phyloP scores from a whole-genome alignment of 1,140 invertebrate species.

The Drosophila watanabei region DNA sequence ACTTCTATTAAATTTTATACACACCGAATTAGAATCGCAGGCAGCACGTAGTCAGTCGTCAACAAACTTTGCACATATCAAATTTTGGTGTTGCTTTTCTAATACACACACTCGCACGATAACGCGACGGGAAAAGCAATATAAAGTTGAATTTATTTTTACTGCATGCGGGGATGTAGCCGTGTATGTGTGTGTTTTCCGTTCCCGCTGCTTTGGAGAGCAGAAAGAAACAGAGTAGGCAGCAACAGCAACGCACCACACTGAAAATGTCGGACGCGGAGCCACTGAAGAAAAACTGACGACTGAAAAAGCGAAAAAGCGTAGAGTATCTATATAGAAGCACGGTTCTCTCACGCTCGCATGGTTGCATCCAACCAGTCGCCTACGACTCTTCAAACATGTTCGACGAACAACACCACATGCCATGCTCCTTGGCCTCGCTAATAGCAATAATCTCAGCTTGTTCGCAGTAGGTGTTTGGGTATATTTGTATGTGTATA shows the following conservation, averaged over 20 bases:
- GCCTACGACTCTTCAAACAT: no score
- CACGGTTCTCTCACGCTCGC: no score
- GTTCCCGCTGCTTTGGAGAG: constrained; percentile 73
- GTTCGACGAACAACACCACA: no score
- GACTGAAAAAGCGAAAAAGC: constrained; percentile 48
- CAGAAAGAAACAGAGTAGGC: constrained; percentile 46
- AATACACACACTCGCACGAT: constrained; percentile 61
- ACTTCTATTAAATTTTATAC: constrained; percentile 66
- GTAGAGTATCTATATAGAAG: constrained; percentile 5
- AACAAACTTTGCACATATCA: constrained; percentile 66
- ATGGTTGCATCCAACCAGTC: no score
- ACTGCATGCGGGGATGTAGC: constrained; percentile 65
- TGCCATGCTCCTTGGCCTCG: no score
- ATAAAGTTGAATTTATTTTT: constrained; percentile 82
- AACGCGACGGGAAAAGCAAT: constrained; percentile 70
- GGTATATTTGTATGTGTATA: no score
- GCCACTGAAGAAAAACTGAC: constrained; percentile 83
- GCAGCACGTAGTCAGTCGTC: constrained; percentile 81
- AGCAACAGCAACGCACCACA: constrained; percentile 67
- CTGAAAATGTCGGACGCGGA: constrained; percentile 72
- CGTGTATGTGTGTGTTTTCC: constrained; percentile 71
- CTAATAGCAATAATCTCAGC: no score
- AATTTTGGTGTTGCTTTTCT: constrained; percentile 58
- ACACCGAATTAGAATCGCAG: constrained; percentile 84
- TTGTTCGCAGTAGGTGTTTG: no score